phyloP scores from a whole-genome alignment of 2,888 invertebrate species.

The Protophormia terraenovae region DNA sequence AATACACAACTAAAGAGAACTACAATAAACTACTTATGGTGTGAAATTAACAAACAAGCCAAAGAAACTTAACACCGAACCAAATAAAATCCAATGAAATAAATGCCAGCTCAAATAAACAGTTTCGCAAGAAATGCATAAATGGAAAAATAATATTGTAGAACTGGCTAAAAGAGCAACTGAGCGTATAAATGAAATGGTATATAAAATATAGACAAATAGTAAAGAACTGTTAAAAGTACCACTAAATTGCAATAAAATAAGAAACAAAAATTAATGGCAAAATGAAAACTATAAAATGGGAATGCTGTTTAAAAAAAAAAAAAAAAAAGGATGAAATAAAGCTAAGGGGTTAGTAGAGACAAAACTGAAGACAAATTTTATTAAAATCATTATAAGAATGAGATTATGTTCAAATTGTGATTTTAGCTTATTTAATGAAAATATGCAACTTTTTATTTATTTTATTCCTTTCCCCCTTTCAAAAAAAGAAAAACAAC shows the following conservation, averaged over 20 bases:
- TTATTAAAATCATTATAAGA: neutral
- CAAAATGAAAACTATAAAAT: neutral
- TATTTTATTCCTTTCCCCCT: too few species aligned
- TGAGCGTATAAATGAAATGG: neutral
- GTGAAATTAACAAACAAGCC: constrained; percentile 47
- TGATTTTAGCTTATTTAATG: too few species aligned
- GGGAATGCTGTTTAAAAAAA: neutral
- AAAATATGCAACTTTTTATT: too few species aligned
- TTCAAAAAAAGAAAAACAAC: neutral
- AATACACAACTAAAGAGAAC: constrained; percentile 4
- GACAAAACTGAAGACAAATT: too few species aligned
- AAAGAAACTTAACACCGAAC: constrained; percentile 5
- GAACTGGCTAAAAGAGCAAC: neutral
- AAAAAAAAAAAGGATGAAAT: neutral
- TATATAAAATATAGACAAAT: neutral
- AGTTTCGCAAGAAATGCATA: neutral
- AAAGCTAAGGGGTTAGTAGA: neutral
- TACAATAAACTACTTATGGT: constrained; percentile 27
- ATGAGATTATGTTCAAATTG: too few species aligned
- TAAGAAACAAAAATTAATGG: constrained; percentile 9
- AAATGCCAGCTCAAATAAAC: constrained; percentile 7
- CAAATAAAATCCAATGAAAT: constrained; percentile 20
- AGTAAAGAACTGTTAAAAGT: neutral
- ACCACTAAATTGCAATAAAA: constrained; percentile 13
- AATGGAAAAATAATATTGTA: constrained; percentile 49